Percentiles rank a stretch among this genome's conserved stretches.
phyloP scores from a whole-genome alignment of 2,113 vertebrate species.

The Mungos mungo region DNA sequence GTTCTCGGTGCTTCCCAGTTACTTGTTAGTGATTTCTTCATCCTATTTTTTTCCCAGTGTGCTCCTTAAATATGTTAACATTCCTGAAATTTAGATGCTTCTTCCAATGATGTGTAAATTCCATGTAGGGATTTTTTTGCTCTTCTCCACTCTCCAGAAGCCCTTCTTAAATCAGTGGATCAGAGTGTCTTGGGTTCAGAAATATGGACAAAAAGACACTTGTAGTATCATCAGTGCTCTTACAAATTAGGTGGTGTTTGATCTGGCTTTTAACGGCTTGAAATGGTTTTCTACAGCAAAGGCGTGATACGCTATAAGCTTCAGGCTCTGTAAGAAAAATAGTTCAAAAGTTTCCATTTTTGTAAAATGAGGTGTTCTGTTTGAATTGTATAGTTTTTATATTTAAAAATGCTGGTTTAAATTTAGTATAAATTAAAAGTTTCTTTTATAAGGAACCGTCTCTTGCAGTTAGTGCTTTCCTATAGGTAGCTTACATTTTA shows the following conservation, averaged over 20 bases:
- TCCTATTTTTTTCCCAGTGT: background rate
- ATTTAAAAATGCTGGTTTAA: background rate
- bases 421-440: background rate
- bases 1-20: background rate
- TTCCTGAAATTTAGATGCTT: conserved; percentile 3
- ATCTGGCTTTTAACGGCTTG: background rate
- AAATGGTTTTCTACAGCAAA: background rate
- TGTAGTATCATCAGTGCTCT: background rate
- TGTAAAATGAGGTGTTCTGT: background rate
- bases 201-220: background rate
- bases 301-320: background rate
- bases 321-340: conserved; percentile 7
- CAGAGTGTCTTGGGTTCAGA: background rate
- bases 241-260: background rate
- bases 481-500: background rate
- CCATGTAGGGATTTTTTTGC: background rate
- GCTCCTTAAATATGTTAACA: background rate
- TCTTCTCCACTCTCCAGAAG: background rate
- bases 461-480: background rate
- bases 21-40: background rate
- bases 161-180: background rate
- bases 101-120: background rate
- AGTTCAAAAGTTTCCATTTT: background rate
- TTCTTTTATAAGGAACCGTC: background rate
- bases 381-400: conserved; percentile 6